Evolutionary conservation across 1,140 invertebrate genomes (phyloP).

Genomic region (Drosophila ficusphila): DNA sequence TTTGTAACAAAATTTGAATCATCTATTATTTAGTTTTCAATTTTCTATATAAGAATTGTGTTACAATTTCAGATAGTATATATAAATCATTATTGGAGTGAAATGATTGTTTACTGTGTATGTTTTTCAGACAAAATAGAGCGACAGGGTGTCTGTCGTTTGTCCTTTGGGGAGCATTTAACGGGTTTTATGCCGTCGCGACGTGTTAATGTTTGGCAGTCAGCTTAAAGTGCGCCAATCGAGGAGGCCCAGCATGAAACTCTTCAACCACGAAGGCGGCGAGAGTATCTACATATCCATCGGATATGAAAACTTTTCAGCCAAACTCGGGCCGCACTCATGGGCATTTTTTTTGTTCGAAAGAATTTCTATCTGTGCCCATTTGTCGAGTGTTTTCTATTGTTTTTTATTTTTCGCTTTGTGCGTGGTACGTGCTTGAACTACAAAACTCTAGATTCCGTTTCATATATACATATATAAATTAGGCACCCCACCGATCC

Average conservation of each 20-base stretch:
- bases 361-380: slow-evolving; percentile 66
- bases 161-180: slow-evolving; percentile 55
- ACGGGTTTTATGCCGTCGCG: slow-evolving; percentile 62
- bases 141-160: slow-evolving; percentile 30
- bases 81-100: not conserved
- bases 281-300: slow-evolving; percentile 18
- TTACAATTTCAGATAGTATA: no score
- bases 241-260: slow-evolving; percentile 16
- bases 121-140: slow-evolving; percentile 40
- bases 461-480: slow-evolving; percentile 41
- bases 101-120: slow-evolving; percentile 1
- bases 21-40: no score
- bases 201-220: slow-evolving; percentile 64
- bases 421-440: slow-evolving; percentile 78
- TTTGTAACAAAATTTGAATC: no score
- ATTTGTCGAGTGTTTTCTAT: slow-evolving; percentile 68
- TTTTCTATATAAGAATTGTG: no score
- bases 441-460: slow-evolving; percentile 76
- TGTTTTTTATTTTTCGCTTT: slow-evolving; percentile 47
- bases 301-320: slow-evolving; percentile 38
- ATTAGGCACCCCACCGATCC: not conserved
- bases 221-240: slow-evolving; percentile 15
- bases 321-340: slow-evolving; percentile 29
- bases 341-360: slow-evolving; percentile 54
- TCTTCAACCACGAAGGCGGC: slow-evolving; percentile 8